Base-by-base conservation (phyloP, 2,888 invertebrate genomes). In the Bugula neritina region DNA sequence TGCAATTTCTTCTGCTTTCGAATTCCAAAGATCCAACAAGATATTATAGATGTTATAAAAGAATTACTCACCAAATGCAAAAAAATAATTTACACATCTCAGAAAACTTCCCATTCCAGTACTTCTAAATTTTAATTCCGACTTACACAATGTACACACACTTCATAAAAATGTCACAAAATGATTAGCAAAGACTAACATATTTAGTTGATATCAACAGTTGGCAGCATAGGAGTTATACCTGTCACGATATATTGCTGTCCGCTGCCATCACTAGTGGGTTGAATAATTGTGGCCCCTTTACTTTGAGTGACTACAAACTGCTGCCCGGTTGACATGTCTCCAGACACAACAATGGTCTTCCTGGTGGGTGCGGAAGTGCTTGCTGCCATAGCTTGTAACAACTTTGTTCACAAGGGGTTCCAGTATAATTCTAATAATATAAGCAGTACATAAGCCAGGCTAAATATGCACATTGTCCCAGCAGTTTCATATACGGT, bases 281-380 rank as follows among this genome's bases (percentile, higher is more conserved):
- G 71, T 31, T 69, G 73, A 57, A 73, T 69, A 17, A 72, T 54
- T 35, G 69, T 75, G 74, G 43, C 72, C 55, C 29, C 57, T 71
- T 58, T 73, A 63, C 52, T 54, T 29, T 70, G 70, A 25, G 82
- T 80, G 63, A 83, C 82, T 74, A 82, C 82, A 73, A 81, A 82
- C 76, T 82, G 82, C 73, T 83, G 83, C 52, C 80, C 81, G 57
- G 77, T 74, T 74, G 81, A 81, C 52, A 80, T 78, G 77, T 82
- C 52, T n/a, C 73, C 73, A 75, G 76, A 76, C 75, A 72, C 35
- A 1, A 55, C 31, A 23, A 63, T 34, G 3, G 69, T 72, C 34
- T 72, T 72, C 17, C 69, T 72, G 70, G 10, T 29, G 2, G 57
- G 29, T 10, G 57, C 57, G 2, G 57, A 29, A 57, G 55, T 21